Evolutionary conservation across 2,888 invertebrate species (phyloP).

Genomic region (Labia minor): DNA sequence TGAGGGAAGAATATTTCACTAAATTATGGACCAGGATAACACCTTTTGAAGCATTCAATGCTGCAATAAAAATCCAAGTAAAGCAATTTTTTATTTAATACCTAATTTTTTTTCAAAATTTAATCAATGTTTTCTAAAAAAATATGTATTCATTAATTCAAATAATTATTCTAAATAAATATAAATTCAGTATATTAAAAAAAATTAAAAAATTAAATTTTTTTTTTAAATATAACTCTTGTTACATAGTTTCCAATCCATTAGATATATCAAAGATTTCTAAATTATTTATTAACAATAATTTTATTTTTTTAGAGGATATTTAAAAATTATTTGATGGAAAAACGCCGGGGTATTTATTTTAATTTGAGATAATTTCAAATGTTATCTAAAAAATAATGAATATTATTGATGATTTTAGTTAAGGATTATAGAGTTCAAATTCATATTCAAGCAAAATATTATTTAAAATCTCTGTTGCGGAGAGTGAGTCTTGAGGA

Average conservation of each 20-base stretch:
- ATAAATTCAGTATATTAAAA: no score
- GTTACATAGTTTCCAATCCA: no score
- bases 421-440: neutral
- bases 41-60: slow-evolving; percentile 2
- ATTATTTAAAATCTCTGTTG: neutral
- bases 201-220: no score
- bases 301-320: neutral
- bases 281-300: no score
- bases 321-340: neutral
- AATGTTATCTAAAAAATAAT: no score
- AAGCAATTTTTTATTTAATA: neutral
- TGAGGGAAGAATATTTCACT: neutral
- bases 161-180: no score
- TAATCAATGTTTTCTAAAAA: no score
- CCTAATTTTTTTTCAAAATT: no score
- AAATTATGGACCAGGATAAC: neutral
- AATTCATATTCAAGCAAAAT: neutral
- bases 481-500: neutral
- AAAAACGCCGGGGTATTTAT: neutral
- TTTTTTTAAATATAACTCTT: no score
- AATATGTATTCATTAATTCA: no score
- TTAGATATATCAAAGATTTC: no score
- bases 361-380: no score
- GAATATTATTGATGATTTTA: neutral
- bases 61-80: neutral